These are phyloP conservation scores for Andrena cerasifolii DNA, from an alignment of 1,140 invertebrate genomes.

Conservation along the genomic window DNA sequence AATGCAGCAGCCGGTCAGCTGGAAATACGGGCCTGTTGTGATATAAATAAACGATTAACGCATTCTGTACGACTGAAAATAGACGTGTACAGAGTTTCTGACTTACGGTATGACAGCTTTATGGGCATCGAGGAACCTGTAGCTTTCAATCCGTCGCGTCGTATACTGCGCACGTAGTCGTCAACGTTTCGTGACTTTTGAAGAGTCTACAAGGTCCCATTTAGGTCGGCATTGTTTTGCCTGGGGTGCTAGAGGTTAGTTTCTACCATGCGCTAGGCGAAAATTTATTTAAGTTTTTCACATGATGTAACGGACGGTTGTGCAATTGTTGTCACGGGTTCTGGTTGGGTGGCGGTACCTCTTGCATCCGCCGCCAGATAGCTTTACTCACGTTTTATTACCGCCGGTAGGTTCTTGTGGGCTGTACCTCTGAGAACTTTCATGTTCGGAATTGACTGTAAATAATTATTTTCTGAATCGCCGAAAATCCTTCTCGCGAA, in stretches of 20 bases:
- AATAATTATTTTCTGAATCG: background rate
- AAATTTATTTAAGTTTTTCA: slow-evolving; percentile 44
- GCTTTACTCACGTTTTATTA: background rate
- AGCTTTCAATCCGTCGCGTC: too few relatives aligned
- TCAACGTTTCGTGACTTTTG: background rate
- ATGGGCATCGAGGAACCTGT: background rate
- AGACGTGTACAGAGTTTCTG: slow-evolving; percentile 69
- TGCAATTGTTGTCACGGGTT: slow-evolving; percentile 36
- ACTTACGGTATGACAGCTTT: slow-evolving; percentile 18
- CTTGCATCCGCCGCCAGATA: background rate
- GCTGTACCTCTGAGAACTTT: too few relatives aligned
- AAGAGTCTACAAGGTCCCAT: background rate
- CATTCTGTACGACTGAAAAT: slow-evolving; percentile 75
- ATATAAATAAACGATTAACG: slow-evolving; percentile 81
- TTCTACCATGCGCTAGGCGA: background rate
- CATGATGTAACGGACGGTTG: slow-evolving; percentile 55
- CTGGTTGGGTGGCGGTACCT: background rate
- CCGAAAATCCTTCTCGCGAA: too few relatives aligned
- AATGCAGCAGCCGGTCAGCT: slow-evolving; percentile 29
- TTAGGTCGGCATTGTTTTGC: background rate
- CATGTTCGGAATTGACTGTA: too few relatives aligned
- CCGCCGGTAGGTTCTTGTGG: too few relatives aligned
- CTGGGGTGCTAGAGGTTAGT: slow-evolving; percentile 47
- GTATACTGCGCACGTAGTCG: background rate
- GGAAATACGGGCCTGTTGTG: slow-evolving; percentile 69